Percentiles rank a stretch among this genome's conserved stretches.
These are phyloP conservation scores for Pedicia rivosa DNA, from an alignment of 2,888 invertebrate species.

Conservation along the genomic window DNA sequence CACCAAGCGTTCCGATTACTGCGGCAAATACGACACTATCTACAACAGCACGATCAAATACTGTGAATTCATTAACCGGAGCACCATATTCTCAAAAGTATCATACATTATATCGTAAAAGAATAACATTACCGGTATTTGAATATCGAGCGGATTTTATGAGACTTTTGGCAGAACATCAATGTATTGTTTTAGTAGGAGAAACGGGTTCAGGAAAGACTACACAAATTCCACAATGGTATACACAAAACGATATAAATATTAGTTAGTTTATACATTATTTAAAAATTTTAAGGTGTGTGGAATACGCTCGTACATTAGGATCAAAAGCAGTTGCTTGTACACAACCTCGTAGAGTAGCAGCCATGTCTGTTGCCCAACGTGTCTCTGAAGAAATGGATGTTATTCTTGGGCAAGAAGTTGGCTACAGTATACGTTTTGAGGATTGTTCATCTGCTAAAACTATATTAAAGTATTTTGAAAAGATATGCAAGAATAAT, in stretches of 20 bases:
- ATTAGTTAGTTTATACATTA: background rate
- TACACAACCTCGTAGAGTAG: slow-evolving; percentile 93
- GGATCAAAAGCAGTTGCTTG: slow-evolving; percentile 78
- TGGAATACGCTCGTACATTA: slow-evolving; percentile 49
- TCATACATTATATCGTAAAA: slow-evolving; percentile 73
- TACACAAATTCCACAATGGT: slow-evolving; percentile 96
- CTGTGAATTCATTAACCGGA: slow-evolving; percentile 64
- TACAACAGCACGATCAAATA: slow-evolving; percentile 20
- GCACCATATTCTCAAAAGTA: slow-evolving; percentile 78
- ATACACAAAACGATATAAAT: slow-evolving; percentile 17
- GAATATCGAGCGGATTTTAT: slow-evolving; percentile 95
- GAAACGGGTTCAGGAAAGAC: slow-evolving; percentile 99
- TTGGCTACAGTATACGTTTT: slow-evolving; percentile 95
- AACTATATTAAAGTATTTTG: slow-evolving; percentile 60
- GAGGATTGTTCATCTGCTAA: slow-evolving; percentile 94
- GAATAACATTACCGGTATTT: slow-evolving; percentile 90
- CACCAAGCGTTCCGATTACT: slow-evolving; percentile 26
- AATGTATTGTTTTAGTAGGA: slow-evolving; percentile 91
- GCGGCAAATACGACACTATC: slow-evolving; percentile 28
- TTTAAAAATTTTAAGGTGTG: slow-evolving; percentile 33
- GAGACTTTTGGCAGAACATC: slow-evolving; percentile 81
- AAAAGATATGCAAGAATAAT: background rate
- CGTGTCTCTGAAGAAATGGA: slow-evolving; percentile 99
- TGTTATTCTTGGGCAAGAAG: slow-evolving; percentile 79
- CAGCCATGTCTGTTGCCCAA: slow-evolving; percentile 99